Percentiles rank a stretch among this genome's conserved stretches.
These are phyloP conservation scores for Stylophora pistillata DNA, from an alignment of 64 coral and sea anemone genomes.

Conservation along the genomic window DNA sequence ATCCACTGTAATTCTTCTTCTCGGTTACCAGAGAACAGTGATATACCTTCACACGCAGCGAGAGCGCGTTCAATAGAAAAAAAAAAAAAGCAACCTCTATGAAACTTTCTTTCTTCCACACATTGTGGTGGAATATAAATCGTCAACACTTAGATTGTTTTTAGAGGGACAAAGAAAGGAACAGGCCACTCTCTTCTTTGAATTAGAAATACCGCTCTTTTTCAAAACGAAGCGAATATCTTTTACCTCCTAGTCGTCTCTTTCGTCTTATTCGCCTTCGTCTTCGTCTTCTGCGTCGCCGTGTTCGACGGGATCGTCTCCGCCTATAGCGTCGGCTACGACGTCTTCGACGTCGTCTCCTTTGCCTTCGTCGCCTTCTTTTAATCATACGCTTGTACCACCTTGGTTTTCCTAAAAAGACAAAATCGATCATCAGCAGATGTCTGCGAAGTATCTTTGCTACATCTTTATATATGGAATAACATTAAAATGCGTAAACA, in stretches of 20 bases:
- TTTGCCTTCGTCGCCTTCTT: conserved; percentile 11
- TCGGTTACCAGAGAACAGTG: too few species aligned
- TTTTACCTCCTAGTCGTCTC: neutral
- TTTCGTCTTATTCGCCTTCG: neutral
- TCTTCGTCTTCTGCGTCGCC: conserved; percentile 1
- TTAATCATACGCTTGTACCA: conserved; percentile 19
- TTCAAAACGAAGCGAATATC: neutral
- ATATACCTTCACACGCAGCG: too few species aligned
- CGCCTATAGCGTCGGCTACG: neutral
- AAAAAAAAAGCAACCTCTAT: too few species aligned
- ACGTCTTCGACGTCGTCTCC: conserved; percentile 25
- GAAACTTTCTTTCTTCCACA: too few species aligned
- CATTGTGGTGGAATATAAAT: neutral
- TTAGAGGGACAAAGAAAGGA: neutral
- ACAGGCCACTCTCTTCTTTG: neutral
- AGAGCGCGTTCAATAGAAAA: too few species aligned
- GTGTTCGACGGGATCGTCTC: neutral
- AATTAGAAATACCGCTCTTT: neutral
- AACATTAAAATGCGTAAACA: too few species aligned
- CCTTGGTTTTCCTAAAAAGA: neutral
- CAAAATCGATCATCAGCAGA: too few species aligned
- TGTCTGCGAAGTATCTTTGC: too few species aligned
- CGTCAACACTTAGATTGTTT: neutral
- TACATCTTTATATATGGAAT: too few species aligned
- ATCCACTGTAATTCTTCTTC: too few species aligned